Conservation (phyloP, 2,797 vertebrate species). For the Sebastes variabilis region DNA sequence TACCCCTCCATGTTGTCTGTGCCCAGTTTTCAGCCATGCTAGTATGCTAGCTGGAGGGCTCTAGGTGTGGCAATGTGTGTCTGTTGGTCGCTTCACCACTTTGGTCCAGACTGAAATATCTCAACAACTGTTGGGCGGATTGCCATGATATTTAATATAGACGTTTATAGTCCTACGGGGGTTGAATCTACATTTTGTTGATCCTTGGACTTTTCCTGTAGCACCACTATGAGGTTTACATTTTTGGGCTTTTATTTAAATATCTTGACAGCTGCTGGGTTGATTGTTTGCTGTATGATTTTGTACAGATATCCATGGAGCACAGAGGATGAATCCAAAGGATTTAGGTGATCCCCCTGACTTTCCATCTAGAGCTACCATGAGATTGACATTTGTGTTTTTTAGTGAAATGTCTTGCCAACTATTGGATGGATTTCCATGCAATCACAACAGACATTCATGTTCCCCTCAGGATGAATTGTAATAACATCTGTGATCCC, state of each 20-base stretch:
- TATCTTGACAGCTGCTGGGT: neutral
- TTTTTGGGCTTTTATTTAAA: neutral
- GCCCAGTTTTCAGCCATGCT: slow-evolving; percentile 20
- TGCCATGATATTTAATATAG: neutral
- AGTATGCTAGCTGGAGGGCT: neutral
- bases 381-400: neutral
- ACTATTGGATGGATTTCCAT: neutral
- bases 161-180: neutral
- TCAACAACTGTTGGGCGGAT: neutral
- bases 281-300: neutral
- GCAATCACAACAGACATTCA: neutral
- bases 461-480: neutral
- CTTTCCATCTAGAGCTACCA: neutral
- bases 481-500: neutral
- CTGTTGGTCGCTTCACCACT: neutral
- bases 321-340: neutral
- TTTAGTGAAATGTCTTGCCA: neutral
- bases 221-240: neutral
- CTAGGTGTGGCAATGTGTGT: neutral
- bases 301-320: neutral
- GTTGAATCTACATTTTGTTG: neutral
- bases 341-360: neutral
- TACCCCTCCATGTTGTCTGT: slow-evolving; percentile 39
- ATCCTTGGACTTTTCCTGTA: neutral
- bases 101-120: neutral